Conservation (phyloP, 2,113 vertebrate genomes). For the Hyperoodon ampullatus region DNA sequence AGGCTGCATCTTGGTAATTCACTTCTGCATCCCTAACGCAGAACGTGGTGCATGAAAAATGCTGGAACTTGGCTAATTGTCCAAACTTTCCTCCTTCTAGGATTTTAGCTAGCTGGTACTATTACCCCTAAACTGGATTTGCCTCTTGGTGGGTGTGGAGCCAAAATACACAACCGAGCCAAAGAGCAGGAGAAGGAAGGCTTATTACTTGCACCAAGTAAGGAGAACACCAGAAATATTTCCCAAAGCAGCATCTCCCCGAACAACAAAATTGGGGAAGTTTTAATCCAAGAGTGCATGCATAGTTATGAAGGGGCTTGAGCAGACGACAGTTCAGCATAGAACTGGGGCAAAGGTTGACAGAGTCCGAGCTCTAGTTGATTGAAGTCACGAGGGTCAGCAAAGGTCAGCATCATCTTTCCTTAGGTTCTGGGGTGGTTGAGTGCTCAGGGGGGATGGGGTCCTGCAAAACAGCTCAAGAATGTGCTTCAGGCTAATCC, state of each 20-base stretch:
- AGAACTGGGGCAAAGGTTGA: neutral
- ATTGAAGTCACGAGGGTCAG: neutral
- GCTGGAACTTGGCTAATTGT: neutral
- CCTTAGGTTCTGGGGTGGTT: neutral
- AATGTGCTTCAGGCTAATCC: neutral
- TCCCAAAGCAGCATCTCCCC: neutral
- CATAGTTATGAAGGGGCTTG: neutral
- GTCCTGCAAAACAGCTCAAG: neutral
- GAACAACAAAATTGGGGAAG: neutral
- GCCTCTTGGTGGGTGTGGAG: neutral
- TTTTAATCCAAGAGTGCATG: neutral
- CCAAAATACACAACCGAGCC: neutral
- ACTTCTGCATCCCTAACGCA: neutral
- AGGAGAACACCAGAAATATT: neutral
- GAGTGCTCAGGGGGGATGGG: rapidly evolving
- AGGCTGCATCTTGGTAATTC: neutral
- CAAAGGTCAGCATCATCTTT: neutral
- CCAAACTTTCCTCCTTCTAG: neutral
- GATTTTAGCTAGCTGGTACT: neutral
- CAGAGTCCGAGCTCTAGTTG: neutral
- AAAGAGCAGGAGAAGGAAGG: neutral
- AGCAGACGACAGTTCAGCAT: neutral
- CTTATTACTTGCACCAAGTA: neutral
- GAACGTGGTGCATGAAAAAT: neutral
- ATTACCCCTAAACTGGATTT: neutral